phyloP scores from a whole-genome alignment of 2,797 vertebrate genomes.

The Champsocephalus esox region DNA sequence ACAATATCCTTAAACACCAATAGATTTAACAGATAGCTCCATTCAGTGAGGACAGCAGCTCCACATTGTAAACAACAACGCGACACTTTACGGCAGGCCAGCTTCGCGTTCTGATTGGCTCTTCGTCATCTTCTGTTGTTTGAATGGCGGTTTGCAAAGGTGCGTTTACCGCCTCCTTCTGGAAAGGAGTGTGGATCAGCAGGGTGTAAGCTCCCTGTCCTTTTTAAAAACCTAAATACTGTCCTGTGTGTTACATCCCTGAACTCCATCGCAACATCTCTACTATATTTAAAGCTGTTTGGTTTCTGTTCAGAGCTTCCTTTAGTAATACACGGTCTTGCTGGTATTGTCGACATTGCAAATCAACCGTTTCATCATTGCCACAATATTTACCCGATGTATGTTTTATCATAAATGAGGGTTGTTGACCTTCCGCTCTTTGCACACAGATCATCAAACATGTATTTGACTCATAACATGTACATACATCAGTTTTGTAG shows the following conservation, averaged over 20 bases:
- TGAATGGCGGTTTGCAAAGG: too few species aligned
- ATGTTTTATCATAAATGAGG: neutral
- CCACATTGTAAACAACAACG: neutral
- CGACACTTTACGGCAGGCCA: conserved; percentile 46
- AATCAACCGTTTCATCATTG: too few species aligned
- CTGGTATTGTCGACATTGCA: too few species aligned
- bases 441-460: neutral
- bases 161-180: too few species aligned
- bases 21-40: neutral
- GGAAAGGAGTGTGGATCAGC: too few species aligned
- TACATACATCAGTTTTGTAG: conserved; percentile 1
- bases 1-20: fast-evolving
- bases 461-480: neutral
- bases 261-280: too few species aligned
- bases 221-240: too few species aligned
- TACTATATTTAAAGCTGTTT: too few species aligned
- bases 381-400: too few species aligned
- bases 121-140: neutral
- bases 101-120: conserved; percentile 53
- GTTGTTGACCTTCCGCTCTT: neutral
- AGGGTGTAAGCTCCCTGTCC: too few species aligned
- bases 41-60: fast-evolving
- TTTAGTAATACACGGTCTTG: too few species aligned
- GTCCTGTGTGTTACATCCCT: conserved; percentile 24
- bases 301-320: too few species aligned